These are phyloP conservation scores for Tapera naevia DNA, from an alignment of 2,797 vertebrate genomes.

Conservation along the genomic window DNA sequence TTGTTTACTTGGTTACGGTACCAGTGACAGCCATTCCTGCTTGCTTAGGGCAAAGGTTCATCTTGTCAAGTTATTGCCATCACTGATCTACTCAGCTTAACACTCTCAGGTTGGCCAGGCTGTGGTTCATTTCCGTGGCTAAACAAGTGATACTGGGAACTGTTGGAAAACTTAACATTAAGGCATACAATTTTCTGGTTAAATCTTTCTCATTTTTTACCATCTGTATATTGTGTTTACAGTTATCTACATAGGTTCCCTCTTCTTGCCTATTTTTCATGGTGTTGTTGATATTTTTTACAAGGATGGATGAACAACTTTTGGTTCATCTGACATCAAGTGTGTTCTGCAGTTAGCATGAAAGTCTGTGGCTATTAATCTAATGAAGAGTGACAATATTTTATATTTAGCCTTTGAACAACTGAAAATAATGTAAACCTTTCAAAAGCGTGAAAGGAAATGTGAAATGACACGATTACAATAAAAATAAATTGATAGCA, in stretches of 20 bases:
- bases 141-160: neutral
- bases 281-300: neutral
- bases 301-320: neutral
- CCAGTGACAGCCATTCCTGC: constrained; percentile 23
- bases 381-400: neutral
- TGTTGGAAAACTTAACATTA: neutral
- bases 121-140: neutral
- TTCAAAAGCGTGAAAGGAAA: neutral
- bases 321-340: neutral
- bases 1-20: constrained; percentile 66
- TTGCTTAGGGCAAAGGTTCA: constrained; percentile 51
- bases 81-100: constrained; percentile 31
- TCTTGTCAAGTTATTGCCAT: constrained; percentile 3
- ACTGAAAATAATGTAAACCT: neutral
- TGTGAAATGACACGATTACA: neutral
- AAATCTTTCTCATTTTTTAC: neutral
- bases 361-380: neutral
- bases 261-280: neutral
- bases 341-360: neutral
- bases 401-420: neutral
- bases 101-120: constrained; percentile 7
- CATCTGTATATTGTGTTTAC: neutral
- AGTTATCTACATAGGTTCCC: neutral
- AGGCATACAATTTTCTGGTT: too few relatives aligned
- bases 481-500: neutral